phyloP scores from a whole-genome alignment of 2,888 invertebrate species.

The Orthonevra nobilis region DNA sequence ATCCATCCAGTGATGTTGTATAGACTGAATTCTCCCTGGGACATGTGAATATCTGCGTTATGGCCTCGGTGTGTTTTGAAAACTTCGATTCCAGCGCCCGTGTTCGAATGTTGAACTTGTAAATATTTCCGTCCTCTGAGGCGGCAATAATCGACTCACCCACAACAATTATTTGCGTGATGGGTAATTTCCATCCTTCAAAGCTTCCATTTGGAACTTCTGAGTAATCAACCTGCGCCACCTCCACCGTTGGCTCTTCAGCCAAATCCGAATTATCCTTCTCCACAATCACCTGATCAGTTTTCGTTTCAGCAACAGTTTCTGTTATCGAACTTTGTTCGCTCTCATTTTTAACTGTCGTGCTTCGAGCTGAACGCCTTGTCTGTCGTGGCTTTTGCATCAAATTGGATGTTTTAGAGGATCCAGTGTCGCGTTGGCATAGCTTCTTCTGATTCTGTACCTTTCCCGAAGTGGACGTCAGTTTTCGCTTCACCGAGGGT shows the following conservation, averaged over 20 bases:
- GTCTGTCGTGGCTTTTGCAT: no score
- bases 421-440: constrained; percentile 60
- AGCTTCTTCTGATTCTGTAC: constrained; percentile 64
- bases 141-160: constrained; percentile 76
- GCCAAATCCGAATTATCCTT: not conserved
- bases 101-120: constrained; percentile 75
- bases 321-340: not conserved
- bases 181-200: constrained; percentile 74
- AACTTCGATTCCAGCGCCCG: constrained; percentile 76
- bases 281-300: not conserved
- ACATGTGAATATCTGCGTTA: constrained; percentile 77
- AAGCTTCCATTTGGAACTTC: constrained; percentile 73
- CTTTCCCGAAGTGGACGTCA: constrained; percentile 52
- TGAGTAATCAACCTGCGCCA: constrained; percentile 56
- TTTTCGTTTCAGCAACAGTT: not conserved
- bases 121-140: constrained; percentile 78
- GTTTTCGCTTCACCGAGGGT: constrained; percentile 11
- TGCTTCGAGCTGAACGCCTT: constrained; percentile 11
- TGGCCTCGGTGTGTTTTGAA: constrained; percentile 78
- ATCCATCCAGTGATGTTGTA: constrained; percentile 79
- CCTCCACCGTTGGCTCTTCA: not conserved
- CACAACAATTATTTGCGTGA: constrained; percentile 76
- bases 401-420: constrained; percentile 51
- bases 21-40: constrained; percentile 73
- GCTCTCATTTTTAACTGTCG: no score